A percentile compares a stretch with the other conserved stretches of the same genome.
These are phyloP conservation scores for Sturmia bella DNA, from an alignment of 2,888 invertebrate genomes.

Conservation along the genomic window DNA sequence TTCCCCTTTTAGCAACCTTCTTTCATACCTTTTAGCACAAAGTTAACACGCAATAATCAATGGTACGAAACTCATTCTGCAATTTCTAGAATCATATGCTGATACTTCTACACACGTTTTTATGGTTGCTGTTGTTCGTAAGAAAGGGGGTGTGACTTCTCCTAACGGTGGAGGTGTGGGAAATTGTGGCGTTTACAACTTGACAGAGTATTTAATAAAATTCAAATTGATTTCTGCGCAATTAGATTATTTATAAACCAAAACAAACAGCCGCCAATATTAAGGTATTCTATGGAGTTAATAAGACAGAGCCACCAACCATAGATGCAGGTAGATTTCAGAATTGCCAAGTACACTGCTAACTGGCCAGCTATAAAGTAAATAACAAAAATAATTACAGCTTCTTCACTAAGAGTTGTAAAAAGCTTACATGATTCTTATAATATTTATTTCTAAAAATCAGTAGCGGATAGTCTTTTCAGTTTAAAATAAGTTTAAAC, in stretches of 20 bases:
- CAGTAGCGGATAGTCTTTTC: too few relatives aligned
- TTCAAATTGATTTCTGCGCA: conserved; percentile 19
- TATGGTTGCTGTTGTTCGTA: conserved; percentile 3
- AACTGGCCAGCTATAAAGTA: too few relatives aligned
- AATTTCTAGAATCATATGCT: conserved; percentile 47
- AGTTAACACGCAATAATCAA: conserved; percentile 68
- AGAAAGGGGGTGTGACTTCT: not conserved
- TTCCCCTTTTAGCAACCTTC: conserved; percentile 37
- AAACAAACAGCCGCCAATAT: not conserved
- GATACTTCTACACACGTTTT: conserved; percentile 37
- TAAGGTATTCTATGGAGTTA: too few relatives aligned
- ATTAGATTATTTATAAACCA: not conserved
- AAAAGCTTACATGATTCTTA: too few relatives aligned
- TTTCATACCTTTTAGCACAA: conserved; percentile 55
- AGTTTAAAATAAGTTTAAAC: too few relatives aligned
- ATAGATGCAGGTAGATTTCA: too few relatives aligned
- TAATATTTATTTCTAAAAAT: too few relatives aligned
- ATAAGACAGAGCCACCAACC: too few relatives aligned
- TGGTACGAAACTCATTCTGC: conserved; percentile 55
- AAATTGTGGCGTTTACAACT: conserved; percentile 11
- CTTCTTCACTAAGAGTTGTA: too few relatives aligned
- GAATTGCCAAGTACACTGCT: too few relatives aligned
- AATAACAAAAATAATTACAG: too few relatives aligned
- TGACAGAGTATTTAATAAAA: not conserved
- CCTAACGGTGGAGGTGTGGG: not conserved